These are phyloP conservation scores for Rosalia funebris DNA, from an alignment of 2,888 invertebrate genomes.

Conservation along the genomic window DNA sequence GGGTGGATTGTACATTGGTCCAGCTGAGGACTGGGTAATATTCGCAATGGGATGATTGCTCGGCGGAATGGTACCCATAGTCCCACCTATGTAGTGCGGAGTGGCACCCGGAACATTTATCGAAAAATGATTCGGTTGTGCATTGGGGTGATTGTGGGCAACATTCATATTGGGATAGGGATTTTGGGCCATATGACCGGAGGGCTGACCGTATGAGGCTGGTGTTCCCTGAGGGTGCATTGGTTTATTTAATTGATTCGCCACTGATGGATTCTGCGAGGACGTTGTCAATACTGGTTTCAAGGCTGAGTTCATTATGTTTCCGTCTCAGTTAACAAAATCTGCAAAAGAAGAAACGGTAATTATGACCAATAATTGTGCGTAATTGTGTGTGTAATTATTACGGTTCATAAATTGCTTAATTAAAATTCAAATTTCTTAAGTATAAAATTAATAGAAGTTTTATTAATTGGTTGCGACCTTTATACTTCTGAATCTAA, in stretches of 20 bases:
- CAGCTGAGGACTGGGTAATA: conserved; percentile 45
- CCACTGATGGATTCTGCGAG: conserved; percentile 59
- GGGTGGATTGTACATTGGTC: conserved; percentile 49
- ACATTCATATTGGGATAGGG: conserved; percentile 48
- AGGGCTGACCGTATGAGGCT: conserved; percentile 55
- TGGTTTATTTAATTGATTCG: conserved; percentile 54
- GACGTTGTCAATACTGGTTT: conserved; percentile 69
- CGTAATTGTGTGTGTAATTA: too few species aligned
- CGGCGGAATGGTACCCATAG: conserved; percentile 51
- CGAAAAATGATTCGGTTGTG: conserved; percentile 54
- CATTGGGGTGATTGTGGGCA: conserved; percentile 50
- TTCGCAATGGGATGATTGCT: conserved; percentile 57
- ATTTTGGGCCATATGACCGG: conserved; percentile 54
- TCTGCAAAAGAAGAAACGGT: conserved; percentile 27
- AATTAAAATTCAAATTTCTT: too few species aligned
- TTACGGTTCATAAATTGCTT: too few species aligned
- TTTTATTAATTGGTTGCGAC: too few species aligned
- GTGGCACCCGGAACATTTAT: conserved; percentile 55
- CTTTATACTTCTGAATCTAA: too few species aligned
- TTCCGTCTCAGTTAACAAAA: conserved; percentile 20
- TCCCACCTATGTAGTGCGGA: conserved; percentile 49
- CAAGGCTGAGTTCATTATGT: conserved; percentile 71
- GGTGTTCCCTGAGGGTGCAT: conserved; percentile 58
- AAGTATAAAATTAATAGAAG: too few species aligned
- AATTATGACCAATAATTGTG: too few species aligned